Conservation (phyloP, 2,113 vertebrate genomes). For the Leiothrix lutea region DNA sequence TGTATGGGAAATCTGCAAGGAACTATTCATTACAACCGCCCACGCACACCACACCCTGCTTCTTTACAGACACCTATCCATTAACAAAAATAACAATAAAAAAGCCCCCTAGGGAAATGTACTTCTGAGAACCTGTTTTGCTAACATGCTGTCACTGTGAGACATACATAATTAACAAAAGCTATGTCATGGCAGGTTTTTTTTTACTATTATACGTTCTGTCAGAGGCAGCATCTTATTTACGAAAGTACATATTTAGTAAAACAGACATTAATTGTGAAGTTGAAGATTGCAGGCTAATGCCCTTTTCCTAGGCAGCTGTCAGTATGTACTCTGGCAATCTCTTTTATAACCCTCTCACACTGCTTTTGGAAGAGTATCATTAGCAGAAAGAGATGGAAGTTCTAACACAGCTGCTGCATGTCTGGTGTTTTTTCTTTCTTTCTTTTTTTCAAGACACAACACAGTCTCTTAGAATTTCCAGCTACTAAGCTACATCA, state of each 20-base stretch:
- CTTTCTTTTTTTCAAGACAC: not conserved
- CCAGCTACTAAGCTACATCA: not conserved
- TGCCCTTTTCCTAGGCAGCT: not conserved
- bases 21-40: constrained; percentile 1
- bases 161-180: not conserved
- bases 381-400: not conserved
- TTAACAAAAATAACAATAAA: constrained; percentile 59
- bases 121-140: constrained; percentile 33
- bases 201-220: not conserved
- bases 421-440: not conserved
- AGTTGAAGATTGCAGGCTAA: not conserved
- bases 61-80: constrained; percentile 24
- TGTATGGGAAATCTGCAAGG: not conserved
- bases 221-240: not conserved
- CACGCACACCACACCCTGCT: constrained; percentile 34
- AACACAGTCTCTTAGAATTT: not conserved
- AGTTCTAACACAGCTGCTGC: not conserved
- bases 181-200: not conserved
- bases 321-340: not conserved
- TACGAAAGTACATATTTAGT: not conserved
- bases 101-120: constrained; percentile 20
- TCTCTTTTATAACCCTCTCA: not conserved
- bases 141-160: not conserved
- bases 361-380: not conserved
- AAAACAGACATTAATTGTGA: not conserved